Base-by-base conservation (phyloP, 2,888 invertebrate genomes). In the Suillia variegata region DNA sequence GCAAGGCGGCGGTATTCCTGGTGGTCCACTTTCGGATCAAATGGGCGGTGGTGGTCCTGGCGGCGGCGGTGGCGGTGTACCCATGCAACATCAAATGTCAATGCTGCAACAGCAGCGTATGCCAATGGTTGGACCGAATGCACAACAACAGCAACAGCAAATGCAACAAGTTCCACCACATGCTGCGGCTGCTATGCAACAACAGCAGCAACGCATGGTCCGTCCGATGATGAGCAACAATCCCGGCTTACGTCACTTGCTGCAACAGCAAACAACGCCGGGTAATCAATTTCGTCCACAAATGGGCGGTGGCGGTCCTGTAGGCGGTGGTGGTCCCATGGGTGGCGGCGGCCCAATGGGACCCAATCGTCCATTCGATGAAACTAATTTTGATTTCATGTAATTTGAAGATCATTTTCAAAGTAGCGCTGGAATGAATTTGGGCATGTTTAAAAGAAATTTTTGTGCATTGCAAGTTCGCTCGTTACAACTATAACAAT, bases 231-330 rank as follows among this genome's bases (percentile, higher is more conserved):
- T 89, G 81, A 85, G 89, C 15, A 89, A 90, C 74, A 93, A 92
- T 84, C 90, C 93, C 0, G 93, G 93, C 0, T 84, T 94, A 12
- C 81, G 92, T 13, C 92, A 93, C 80, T 83, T 94, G 45, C 80
- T 94, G 57, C 93, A 94, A 77, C 82, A 81, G 57, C 82, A 79
- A 62, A 70, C 78, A 10, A 73, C 81, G n/a, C 77, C 81, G 0
- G 76, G 76, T 15, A 81, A 80, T 66, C 81, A 81, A 62, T 81
- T 81, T 59, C 76, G 81, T 0, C 81, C 81, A 0, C 79, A 79
- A 62, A 76, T 77, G 71, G 68, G 70, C 26, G 73, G 69, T 3
- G 73, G 70, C 21, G 72, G 72, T 20, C 67, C 70, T 10, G 70
- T 61, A 1, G 63, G 58, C 2, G 66, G 56, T 3, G 65, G 61